Evolutionary conservation across 1,140 invertebrate species (phyloP).

Genomic region (Chionoecetes opilio): DNA sequence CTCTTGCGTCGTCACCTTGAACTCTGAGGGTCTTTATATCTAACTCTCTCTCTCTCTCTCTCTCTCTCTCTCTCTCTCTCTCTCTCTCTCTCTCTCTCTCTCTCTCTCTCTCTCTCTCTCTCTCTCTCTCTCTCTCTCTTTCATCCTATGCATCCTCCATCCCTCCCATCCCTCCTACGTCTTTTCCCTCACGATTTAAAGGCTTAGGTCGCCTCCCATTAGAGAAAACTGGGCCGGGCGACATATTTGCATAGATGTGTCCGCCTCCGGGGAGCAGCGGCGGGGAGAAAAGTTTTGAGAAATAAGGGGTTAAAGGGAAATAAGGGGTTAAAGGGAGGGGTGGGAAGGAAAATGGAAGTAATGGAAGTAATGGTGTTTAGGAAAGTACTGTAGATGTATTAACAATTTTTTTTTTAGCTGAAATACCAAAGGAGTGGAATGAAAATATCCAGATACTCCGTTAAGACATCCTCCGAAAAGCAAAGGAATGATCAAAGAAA

Average conservation of each 20-base stretch:
- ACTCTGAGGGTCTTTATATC: background rate
- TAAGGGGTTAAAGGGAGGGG: slow-evolving; percentile 11
- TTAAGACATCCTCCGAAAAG: background rate
- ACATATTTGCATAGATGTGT: slow-evolving; percentile 67
- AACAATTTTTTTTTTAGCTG: background rate
- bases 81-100: slow-evolving; percentile 35
- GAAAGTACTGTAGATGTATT: too few species aligned
- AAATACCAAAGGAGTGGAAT: background rate
- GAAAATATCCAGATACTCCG: slow-evolving; percentile 10
- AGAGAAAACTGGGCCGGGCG: slow-evolving; percentile 70
- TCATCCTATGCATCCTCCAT: background rate
- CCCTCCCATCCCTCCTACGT: slow-evolving; percentile 24
- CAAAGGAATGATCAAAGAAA: background rate
- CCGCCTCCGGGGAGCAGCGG: slow-evolving; percentile 34
- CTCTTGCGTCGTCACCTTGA: slow-evolving; percentile 4
- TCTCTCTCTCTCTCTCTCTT: background rate
- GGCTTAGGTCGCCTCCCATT: slow-evolving; percentile 71
- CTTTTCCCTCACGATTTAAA: slow-evolving; percentile 61
- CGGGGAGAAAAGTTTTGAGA: background rate
- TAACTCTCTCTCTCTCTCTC: slow-evolving; percentile 37
- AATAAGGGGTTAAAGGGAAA: slow-evolving; percentile 34
- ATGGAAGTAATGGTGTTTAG: background rate
- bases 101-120: background rate
- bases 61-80: slow-evolving; percentile 31
- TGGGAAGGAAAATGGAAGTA: background rate